Base-by-base conservation (phyloP, 2,113 vertebrate genomes). In the Oreochromis spilurus region DNA sequence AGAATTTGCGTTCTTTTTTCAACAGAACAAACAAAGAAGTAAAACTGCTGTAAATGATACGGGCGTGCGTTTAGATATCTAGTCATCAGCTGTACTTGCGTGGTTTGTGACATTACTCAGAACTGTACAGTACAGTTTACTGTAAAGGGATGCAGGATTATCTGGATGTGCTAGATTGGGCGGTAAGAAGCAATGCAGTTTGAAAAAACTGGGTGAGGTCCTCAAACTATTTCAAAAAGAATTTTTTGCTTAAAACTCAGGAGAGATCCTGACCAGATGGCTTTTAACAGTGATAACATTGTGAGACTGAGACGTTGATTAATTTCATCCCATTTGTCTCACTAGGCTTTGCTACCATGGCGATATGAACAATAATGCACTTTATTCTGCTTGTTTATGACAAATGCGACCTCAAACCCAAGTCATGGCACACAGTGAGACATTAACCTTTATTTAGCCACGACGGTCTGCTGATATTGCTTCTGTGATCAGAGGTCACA, bases 351-450 rank as follows among this genome's bases (percentile, higher is more conserved):
- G 88, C 40, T 90, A 60, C 87, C 77, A 89, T 77, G 89, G 87
- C 16, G 82, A 91, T 91, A 26, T 79, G 31, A 83, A 85, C 80
- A 92, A 85, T 87, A 92, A 79, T 82, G 26, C 26, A 70, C 40
- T 45, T 72, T 40, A 48, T 62, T 70, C 34, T 85, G 82, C 87
- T 87, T 79, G 83, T 89, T 81, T 48, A 79, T 55, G 65, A 53
- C 43, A 81, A 81, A 89, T 16, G 21, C 0, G 11, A 83, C 86
- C 54, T 53, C 24, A 21, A 82, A 87, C 34, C 11, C 50, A 31
- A 53, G 45, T 48, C 70, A 31, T 8, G 17, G 26, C 43, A 52
- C 0, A 50, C 40, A 80, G 72, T 17, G 13, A 79, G 58, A 84
- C 78, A 82, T 91, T 82, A 86, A 60, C 87, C 54, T 84, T 91